Evolutionary conservation across 2,797 vertebrate genomes (phyloP).

Genomic region (Lutjanus argentimaculatus): DNA sequence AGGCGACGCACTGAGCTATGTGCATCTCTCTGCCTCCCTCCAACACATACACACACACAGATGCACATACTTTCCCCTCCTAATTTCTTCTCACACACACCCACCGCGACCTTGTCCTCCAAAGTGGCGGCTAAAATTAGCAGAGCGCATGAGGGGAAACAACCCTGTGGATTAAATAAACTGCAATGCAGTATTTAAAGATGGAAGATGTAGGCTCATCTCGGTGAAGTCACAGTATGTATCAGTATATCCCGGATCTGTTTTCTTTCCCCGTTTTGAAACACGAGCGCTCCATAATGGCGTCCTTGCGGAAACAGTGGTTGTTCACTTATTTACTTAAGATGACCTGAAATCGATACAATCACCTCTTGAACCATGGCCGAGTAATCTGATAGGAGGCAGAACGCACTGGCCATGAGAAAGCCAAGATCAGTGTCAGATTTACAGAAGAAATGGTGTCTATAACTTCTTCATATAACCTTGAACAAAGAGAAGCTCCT

Average conservation of each 20-base stretch:
- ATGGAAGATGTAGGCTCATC: not conserved
- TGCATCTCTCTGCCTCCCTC: constrained; percentile 17
- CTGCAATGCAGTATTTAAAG: constrained; percentile 62
- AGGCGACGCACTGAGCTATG: constrained; percentile 31
- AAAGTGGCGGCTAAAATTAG: constrained; percentile 69
- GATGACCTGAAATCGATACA: constrained; percentile 61
- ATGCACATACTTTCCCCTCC: not conserved
- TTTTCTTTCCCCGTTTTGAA: constrained; percentile 47
- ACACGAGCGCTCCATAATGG: constrained; percentile 44
- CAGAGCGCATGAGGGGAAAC: constrained; percentile 53
- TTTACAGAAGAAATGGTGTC: not conserved
- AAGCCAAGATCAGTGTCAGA: constrained; percentile 37
- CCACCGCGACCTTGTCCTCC: constrained; percentile 61
- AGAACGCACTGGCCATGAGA: constrained; percentile 13
- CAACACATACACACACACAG: constrained; percentile 17
- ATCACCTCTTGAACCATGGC: constrained; percentile 30
- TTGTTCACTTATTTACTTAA: constrained; percentile 62
- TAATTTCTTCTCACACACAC: constrained; percentile 49
- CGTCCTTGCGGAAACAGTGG: constrained; percentile 44
- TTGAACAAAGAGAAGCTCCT: not conserved
- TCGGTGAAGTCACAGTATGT: not conserved
- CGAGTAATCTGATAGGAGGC: constrained; percentile 52
- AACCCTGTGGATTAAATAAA: constrained; percentile 55
- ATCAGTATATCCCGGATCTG: not conserved
- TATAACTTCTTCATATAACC: constrained; percentile 21